A percentile compares a stretch with the other conserved stretches of the same genome.
Conservation (phyloP, 2,113 vertebrate genomes). For the Collichthys lucidus region DNA sequence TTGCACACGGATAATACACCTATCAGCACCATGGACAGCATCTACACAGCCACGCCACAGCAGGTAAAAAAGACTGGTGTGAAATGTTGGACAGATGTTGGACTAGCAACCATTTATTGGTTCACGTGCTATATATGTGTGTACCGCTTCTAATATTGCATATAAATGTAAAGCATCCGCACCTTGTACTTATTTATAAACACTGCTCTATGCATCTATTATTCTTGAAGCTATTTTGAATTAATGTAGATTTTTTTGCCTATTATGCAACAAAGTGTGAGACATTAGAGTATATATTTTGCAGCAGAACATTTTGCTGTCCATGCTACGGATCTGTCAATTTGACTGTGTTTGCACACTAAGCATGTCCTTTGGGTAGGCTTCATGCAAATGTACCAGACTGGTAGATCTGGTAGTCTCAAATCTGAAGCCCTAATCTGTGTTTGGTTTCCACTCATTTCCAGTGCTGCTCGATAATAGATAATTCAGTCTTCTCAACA, state of each 20-base stretch:
- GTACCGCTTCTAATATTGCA: background rate
- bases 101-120: too few relatives aligned
- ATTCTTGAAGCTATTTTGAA: background rate
- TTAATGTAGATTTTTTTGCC: background rate
- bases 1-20: background rate
- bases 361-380: constrained; percentile 40
- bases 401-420: constrained; percentile 22
- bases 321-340: constrained; percentile 8
- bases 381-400: constrained; percentile 38
- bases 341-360: constrained; percentile 27
- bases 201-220: background rate
- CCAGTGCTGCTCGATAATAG: constrained; percentile 59
- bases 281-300: background rate
- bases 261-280: background rate
- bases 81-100: background rate
- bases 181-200: too few relatives aligned
- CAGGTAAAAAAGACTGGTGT: background rate
- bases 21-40: constrained; percentile 63
- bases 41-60: background rate
- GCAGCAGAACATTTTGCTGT: background rate
- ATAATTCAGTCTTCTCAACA: constrained; percentile 67
- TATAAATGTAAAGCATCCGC: background rate
- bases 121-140: background rate
- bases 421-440: constrained; percentile 64
- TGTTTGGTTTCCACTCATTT: constrained; percentile 68